Evolutionary conservation across 2,797 vertebrate genomes (phyloP).

Genomic region (Rhinatrema bivittatum): DNA sequence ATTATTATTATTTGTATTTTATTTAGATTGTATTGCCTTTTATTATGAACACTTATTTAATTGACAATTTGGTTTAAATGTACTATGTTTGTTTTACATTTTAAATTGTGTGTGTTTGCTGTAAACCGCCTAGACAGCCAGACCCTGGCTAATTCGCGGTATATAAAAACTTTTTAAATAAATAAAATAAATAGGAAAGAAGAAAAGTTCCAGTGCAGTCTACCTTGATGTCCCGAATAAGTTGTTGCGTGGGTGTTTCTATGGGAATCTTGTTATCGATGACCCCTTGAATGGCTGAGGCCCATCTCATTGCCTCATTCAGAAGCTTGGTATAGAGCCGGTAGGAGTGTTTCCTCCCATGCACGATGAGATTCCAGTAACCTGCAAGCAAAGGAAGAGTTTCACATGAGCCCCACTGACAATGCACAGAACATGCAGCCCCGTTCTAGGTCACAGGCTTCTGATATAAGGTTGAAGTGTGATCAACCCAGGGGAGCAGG

Average conservation of each 20-base stretch:
- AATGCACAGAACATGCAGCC: neutral
- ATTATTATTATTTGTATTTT: no score
- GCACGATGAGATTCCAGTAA: constrained; percentile 84
- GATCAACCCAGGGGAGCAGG: no score
- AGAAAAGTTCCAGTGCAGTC: no score
- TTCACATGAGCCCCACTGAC: neutral
- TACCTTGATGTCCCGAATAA: constrained; percentile 90
- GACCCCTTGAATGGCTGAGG: constrained; percentile 79
- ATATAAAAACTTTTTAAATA: no score
- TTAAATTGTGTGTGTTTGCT: no score
- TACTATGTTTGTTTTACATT: no score
- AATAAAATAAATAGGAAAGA: no score
- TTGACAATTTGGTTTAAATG: no score
- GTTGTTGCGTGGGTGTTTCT: constrained; percentile 87
- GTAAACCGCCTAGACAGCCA: no score
- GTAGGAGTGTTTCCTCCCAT: constrained; percentile 85
- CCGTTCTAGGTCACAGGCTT: neutral
- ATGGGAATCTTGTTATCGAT: constrained; percentile 87
- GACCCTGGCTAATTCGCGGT: no score
- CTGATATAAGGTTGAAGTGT: neutral
- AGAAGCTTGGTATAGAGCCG: constrained; percentile 82
- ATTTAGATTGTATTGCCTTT: no score
- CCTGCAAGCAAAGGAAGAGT: constrained; percentile 52
- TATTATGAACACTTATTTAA: no score
- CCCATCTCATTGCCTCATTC: constrained; percentile 88